Evolutionary conservation across 2,797 vertebrate genomes (phyloP).

Genomic region (Apogon hyalosoma): DNA sequence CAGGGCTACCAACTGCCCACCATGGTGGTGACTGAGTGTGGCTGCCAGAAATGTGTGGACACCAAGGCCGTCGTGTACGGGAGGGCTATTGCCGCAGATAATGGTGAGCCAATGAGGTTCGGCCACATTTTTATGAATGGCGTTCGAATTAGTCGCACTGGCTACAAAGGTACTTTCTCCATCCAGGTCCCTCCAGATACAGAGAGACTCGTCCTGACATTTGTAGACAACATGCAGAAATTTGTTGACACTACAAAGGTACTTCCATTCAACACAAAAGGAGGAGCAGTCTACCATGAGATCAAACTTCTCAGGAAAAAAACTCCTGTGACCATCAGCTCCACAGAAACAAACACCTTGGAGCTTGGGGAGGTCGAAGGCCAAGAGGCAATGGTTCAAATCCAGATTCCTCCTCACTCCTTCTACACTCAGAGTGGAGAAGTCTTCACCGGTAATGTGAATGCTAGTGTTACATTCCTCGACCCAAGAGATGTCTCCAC

Average conservation of each 20-base stretch:
- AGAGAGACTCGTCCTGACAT: slow-evolving; percentile 94
- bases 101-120: slow-evolving; percentile 94
- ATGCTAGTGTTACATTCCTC: slow-evolving; percentile 95
- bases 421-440: slow-evolving; percentile 95
- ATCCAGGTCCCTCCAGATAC: slow-evolving; percentile 91
- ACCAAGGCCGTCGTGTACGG: slow-evolving; percentile 90
- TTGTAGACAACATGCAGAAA: slow-evolving; percentile 95
- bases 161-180: slow-evolving; percentile 97
- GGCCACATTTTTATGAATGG: slow-evolving; percentile 94
- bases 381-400: slow-evolving; percentile 90
- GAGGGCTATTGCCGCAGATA: slow-evolving; percentile 91
- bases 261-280: slow-evolving; percentile 92
- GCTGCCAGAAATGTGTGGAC: slow-evolving; percentile 92
- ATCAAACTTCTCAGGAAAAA: slow-evolving; percentile 93
- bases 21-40: slow-evolving; percentile 89
- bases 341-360: slow-evolving; percentile 88
- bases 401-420: slow-evolving; percentile 92
- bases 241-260: slow-evolving; percentile 98
- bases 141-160: slow-evolving; percentile 91
- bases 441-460: slow-evolving; percentile 91
- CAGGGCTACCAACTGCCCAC: slow-evolving; percentile 90
- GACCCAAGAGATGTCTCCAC: slow-evolving; percentile 93
- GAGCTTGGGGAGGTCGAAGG: slow-evolving; percentile 89
- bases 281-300: slow-evolving; percentile 94
- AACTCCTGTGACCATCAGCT: slow-evolving; percentile 87